These are phyloP conservation scores for Drosophila lacertosa DNA, from an alignment of 1,140 invertebrate genomes.

Conservation along the genomic window DNA sequence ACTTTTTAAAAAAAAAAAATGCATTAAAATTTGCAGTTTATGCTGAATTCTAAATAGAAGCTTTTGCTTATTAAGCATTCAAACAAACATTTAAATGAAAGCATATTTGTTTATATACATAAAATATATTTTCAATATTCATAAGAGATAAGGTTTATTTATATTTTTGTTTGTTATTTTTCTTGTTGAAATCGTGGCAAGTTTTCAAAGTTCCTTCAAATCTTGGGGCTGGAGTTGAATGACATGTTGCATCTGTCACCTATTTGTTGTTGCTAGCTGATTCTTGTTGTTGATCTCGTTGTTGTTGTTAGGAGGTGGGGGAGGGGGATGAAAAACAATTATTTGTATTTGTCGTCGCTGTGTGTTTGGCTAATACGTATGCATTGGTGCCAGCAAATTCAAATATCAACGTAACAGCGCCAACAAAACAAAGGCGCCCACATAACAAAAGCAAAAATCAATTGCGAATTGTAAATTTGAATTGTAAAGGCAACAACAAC, in stretches of 20 bases:
- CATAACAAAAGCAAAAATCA: constrained; percentile 49
- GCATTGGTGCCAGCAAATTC: constrained; percentile 69
- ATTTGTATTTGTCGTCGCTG: constrained; percentile 13
- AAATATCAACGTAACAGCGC: constrained; percentile 63
- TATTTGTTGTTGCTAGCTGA: constrained; percentile 40
- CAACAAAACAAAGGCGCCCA: constrained; percentile 30
- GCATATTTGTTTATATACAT: too few relatives aligned
- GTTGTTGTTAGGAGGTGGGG: too few relatives aligned
- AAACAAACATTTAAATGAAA: too few relatives aligned
- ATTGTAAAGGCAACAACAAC: constrained; percentile 51
- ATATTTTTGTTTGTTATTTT: too few relatives aligned
- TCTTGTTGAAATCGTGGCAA: not conserved
- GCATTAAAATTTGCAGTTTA: too few relatives aligned
- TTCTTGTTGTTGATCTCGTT: constrained; percentile 51
- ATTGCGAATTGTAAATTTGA: constrained; percentile 72
- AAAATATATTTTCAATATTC: too few relatives aligned
- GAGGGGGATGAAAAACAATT: constrained; percentile 42
- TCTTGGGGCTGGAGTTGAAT: constrained; percentile 53
- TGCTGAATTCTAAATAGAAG: too few relatives aligned
- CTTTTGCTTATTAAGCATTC: too few relatives aligned
- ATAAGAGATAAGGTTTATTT: too few relatives aligned
- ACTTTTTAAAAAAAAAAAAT: too few relatives aligned
- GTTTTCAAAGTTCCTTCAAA: not conserved
- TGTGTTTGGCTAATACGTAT: constrained; percentile 52
- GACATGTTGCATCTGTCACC: constrained; percentile 61